phyloP scores from a whole-genome alignment of 2,113 vertebrate genomes.

The Eulemur macaco region DNA sequence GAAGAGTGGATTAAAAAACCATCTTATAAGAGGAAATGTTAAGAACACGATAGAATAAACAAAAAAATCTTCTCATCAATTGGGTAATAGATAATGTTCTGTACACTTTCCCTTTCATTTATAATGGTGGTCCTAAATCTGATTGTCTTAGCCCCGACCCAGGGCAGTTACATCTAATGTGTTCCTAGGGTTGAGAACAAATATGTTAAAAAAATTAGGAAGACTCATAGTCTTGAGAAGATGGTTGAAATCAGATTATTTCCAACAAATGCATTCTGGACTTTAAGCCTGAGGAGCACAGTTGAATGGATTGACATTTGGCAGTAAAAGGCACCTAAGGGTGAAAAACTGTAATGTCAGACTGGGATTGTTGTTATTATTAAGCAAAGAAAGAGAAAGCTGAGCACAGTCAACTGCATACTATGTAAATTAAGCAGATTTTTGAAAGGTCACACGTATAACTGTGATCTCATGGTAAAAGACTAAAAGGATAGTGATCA shows the following conservation, averaged over 20 bases:
- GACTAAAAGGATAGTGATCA: background rate
- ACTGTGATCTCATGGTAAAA: background rate
- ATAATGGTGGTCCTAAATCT: background rate
- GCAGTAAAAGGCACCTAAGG: background rate
- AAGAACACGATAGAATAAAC: background rate
- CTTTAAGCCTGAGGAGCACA: background rate
- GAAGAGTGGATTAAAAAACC: background rate
- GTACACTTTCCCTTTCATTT: background rate
- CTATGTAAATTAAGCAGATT: background rate
- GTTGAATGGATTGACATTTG: background rate
- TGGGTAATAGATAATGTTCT: background rate
- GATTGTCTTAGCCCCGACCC: background rate
- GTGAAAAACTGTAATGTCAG: background rate
- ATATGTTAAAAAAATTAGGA: background rate
- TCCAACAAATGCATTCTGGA: background rate
- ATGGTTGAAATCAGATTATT: constrained; percentile 20
- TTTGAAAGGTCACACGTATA: background rate
- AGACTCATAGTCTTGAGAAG: background rate
- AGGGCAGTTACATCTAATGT: background rate
- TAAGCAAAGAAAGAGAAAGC: background rate
- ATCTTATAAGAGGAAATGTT: background rate
- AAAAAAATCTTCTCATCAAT: background rate
- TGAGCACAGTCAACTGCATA: background rate
- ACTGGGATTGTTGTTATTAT: background rate
- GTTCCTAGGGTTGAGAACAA: background rate